phyloP scores from a whole-genome alignment of 2,888 invertebrate genomes.

The Incurvaria masculella region DNA sequence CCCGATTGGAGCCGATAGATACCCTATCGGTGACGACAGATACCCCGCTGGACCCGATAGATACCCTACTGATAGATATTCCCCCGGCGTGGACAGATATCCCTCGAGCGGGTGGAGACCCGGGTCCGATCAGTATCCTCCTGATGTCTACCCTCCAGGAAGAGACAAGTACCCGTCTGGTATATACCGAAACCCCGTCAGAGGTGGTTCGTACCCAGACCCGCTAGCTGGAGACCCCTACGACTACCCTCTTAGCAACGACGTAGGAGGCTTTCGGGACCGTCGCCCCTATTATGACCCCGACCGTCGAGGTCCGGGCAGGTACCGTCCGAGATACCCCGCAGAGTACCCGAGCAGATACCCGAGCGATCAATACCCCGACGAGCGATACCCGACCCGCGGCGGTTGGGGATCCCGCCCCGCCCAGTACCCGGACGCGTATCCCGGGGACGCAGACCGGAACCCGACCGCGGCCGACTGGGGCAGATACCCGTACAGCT shows the following conservation, averaged over 20 bases:
- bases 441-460: conserved; percentile 40
- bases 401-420: conserved; percentile 26
- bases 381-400: conserved; percentile 33
- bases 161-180: conserved; percentile 35
- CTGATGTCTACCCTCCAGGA: conserved; percentile 25
- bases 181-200: conserved; percentile 30
- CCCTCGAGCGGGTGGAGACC: not conserved
- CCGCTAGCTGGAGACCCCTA: conserved; percentile 28
- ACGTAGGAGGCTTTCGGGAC: conserved; percentile 38
- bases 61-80: conserved; percentile 30
- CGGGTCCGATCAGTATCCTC: conserved; percentile 19
- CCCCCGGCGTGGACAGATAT: not conserved
- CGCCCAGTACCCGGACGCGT: conserved; percentile 48
- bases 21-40: conserved; percentile 50
- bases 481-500: conserved; percentile 45
- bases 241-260: conserved; percentile 29
- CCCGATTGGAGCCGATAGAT: conserved; percentile 48
- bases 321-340: conserved; percentile 36
- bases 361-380: conserved; percentile 27
- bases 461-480: conserved; percentile 34
- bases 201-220: conserved; percentile 24
- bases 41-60: conserved; percentile 50
- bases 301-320: not conserved
- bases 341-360: conserved; percentile 28
- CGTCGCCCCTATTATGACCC: conserved; percentile 27